phyloP scores from a whole-genome alignment of 1,140 invertebrate species.

The Aphelenchoides besseyi region DNA sequence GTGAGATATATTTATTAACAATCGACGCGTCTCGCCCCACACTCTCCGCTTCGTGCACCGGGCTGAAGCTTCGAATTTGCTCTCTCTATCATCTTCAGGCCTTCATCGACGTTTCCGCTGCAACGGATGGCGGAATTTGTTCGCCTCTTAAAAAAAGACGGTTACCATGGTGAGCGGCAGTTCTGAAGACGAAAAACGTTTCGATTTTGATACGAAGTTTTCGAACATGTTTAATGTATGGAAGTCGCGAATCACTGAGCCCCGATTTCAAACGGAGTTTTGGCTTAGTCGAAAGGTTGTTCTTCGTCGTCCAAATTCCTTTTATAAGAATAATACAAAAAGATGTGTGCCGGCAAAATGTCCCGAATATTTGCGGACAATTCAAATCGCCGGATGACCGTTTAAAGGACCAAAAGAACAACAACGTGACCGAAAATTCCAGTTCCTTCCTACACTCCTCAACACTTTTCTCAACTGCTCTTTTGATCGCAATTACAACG shows the following conservation, averaged over 20 bases:
- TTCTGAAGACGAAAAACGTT: background rate
- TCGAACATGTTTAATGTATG: background rate
- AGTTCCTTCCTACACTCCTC: too few relatives aligned
- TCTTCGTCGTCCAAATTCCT: too few relatives aligned
- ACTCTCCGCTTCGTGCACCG: constrained; percentile 1
- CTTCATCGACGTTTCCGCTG: background rate
- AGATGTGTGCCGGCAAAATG: too few relatives aligned
- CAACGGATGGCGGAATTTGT: background rate
- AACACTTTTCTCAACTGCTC: too few relatives aligned
- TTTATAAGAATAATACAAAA: too few relatives aligned
- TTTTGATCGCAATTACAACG: too few relatives aligned
- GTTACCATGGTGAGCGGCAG: background rate
- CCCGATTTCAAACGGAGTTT: too few relatives aligned
- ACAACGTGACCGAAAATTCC: too few relatives aligned
- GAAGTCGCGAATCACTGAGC: background rate
- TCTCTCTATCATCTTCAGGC: background rate
- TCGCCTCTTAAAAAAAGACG: background rate
- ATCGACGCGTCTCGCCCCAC: background rate
- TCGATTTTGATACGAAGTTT: background rate
- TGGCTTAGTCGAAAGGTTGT: too few relatives aligned
- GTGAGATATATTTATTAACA: constrained; percentile 1
- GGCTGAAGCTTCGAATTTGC: background rate
- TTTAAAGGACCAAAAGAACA: too few relatives aligned
- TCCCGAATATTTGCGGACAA: too few relatives aligned
- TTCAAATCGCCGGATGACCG: too few relatives aligned